Percentiles rank a stretch among this genome's conserved stretches.
Conservation (phyloP, 2,797 vertebrate genomes). For the Nyctalus aviator region DNA sequence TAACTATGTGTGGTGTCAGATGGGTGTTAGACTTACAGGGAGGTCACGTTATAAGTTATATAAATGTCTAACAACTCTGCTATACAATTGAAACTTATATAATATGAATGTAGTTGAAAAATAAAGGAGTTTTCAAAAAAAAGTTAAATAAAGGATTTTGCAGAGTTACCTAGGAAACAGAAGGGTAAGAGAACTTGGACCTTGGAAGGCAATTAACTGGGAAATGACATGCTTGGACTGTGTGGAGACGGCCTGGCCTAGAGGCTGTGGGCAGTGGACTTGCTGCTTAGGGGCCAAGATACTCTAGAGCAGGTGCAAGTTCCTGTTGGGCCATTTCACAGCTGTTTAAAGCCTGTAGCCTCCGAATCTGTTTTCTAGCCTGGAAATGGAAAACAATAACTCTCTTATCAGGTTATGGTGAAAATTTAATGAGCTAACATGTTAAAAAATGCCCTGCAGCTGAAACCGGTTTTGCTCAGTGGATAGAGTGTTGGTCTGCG, state of each 20-base stretch:
- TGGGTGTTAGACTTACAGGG: background rate
- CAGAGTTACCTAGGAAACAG: conserved; percentile 12
- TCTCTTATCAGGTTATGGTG: background rate
- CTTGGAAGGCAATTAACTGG: background rate
- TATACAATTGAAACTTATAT: background rate
- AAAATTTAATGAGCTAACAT: conserved; percentile 14
- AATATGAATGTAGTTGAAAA: background rate
- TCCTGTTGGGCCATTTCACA: background rate
- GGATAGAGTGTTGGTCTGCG: too few species aligned
- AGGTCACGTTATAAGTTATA: background rate
- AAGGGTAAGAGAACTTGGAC: background rate
- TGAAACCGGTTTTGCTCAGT: too few species aligned
- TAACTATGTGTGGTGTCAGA: background rate
- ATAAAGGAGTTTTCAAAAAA: background rate
- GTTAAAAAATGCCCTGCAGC: background rate
- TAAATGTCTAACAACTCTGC: background rate
- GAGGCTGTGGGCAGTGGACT: background rate
- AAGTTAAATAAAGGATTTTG: background rate
- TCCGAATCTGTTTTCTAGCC: background rate
- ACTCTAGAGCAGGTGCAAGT: background rate
- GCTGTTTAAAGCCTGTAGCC: background rate
- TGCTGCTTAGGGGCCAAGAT: background rate
- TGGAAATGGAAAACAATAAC: background rate
- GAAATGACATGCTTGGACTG: background rate
- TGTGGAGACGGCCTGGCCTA: background rate